Conservation (phyloP, 2,797 vertebrate species). For the Lagocephalus sceleratus region DNA sequence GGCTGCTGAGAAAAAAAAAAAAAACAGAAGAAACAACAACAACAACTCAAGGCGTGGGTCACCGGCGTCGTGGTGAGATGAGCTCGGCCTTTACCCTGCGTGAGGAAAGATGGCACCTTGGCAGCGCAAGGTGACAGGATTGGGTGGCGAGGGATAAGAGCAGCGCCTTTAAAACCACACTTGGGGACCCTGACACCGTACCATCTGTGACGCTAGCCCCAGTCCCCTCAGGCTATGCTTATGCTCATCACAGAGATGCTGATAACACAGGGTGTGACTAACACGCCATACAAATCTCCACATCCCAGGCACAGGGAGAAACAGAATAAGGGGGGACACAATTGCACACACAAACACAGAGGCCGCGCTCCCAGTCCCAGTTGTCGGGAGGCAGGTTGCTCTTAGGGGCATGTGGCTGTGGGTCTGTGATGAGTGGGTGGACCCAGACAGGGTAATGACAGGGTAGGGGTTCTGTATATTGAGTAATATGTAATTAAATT, state of each 20-base stretch:
- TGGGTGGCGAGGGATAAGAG: constrained; percentile 40
- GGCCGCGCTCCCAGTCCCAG: constrained; percentile 47
- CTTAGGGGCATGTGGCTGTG: constrained; percentile 51
- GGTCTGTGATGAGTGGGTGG: constrained; percentile 68
- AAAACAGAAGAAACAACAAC: constrained; percentile 68
- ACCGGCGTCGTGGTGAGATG: constrained; percentile 35
- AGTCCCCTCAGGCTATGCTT: constrained; percentile 72
- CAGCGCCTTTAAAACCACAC: constrained; percentile 48
- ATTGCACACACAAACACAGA: constrained; percentile 29
- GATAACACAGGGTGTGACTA: constrained; percentile 78
- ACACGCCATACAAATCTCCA: constrained; percentile 77
- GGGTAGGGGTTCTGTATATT: constrained; percentile 65
- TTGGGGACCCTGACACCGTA: constrained; percentile 67
- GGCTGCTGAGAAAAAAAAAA: constrained; percentile 76
- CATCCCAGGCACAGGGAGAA: constrained; percentile 71
- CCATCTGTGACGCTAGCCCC: constrained; percentile 72
- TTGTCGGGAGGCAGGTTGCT: constrained; percentile 48
- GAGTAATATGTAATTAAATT: constrained; percentile 71
- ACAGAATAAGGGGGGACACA: constrained; percentile 41
- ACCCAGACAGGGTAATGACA: constrained; percentile 71
- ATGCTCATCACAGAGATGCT: constrained; percentile 79
- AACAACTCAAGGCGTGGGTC: constrained; percentile 41
- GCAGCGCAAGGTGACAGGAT: constrained; percentile 46
- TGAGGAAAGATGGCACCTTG: constrained; percentile 54
- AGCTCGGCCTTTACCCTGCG: constrained; percentile 51